Base-by-base conservation (phyloP, 2,113 vertebrate species). In the Climacteris rufus region DNA sequence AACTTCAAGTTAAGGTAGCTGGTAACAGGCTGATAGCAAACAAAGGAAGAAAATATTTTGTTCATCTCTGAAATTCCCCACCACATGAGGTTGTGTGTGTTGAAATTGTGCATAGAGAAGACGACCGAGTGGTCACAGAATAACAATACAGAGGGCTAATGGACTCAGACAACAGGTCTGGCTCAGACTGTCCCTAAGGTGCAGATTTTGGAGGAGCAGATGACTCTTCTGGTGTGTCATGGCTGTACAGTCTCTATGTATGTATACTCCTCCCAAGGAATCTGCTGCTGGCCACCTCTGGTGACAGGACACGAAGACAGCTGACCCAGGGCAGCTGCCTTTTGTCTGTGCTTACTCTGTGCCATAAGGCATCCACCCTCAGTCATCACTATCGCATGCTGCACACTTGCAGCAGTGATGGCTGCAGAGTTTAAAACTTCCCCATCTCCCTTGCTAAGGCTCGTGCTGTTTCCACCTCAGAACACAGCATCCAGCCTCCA, bases 51-150 rank as follows among this genome's bases (percentile, higher is more conserved):
- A 87, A 45, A 63, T 13, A 1, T 42, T 72, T 63, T 0, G 0
- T 49, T 76, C 11, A 49, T 15, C 23, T 60, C 52, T 69, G 71
- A 60, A 70, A 84, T 45, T 81, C 50, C 31, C 11, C 78, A 28
- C 57, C 44, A 39, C 11, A 23, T 53, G 30, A 42, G 14, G 14
- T 40, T 71, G 20, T 0, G 0, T 16, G 7, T 59, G 11, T 37
- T 65, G 81, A 47, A 72, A 64, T 15, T 24, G 12, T 24, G 5
- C 33, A 3, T 7, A 52, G 42, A 79, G 28, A 71, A 63, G 19
- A 21, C 0, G 0, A 27, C 12, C 2, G 1, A 44, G 49, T 45
- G 39, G 35, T 56, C 4, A 31, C 9, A 57, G 28, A 69, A n/a
- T 33, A 50, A 42, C 6, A 70, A 21, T 15, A 35, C 2, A 17